A percentile compares a stretch with the other conserved stretches of the same genome.
Evolutionary conservation across 2,888 invertebrate species (phyloP).

Genomic region (Dynastes maya): DNA sequence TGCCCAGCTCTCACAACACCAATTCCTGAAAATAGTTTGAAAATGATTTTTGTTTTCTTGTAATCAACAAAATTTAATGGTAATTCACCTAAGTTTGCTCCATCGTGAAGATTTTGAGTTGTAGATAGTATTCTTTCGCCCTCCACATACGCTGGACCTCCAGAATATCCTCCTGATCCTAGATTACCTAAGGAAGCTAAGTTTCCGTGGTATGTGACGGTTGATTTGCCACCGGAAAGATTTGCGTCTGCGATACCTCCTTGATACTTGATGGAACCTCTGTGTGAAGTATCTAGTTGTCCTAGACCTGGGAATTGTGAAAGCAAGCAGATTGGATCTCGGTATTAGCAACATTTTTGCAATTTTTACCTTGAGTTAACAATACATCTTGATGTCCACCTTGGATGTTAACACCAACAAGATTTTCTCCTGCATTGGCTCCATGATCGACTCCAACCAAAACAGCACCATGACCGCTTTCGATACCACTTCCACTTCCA

Average conservation of each 20-base stretch:
- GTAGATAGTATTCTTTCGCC: too few species aligned
- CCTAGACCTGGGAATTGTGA: not conserved
- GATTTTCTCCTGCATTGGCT: not conserved
- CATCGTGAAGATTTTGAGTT: too few species aligned
- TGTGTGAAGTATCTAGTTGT: not conserved
- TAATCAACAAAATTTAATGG: not conserved
- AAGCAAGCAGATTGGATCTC: not conserved
- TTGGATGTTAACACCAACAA: not conserved
- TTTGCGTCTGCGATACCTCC: not conserved
- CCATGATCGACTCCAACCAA: not conserved
- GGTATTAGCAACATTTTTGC: not conserved
- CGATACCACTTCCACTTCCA: not conserved
- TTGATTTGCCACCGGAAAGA: slow-evolving; percentile 11
- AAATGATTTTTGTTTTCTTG: not conserved
- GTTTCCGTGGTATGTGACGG: slow-evolving; percentile 28
- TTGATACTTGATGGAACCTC: slow-evolving; percentile 7
- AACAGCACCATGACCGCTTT: not conserved
- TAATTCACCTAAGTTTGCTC: not conserved
- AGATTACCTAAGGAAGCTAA: not conserved
- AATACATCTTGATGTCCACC: not conserved
- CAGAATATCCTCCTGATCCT: not conserved
- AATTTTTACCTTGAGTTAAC: not conserved
- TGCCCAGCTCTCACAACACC: not conserved
- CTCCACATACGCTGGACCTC: too few species aligned
- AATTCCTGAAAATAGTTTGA: not conserved